Evolutionary conservation across 1,140 invertebrate species (phyloP), one percentile per base, ranked within the genome.

Genomic region (Eumaeus atala): DNA sequence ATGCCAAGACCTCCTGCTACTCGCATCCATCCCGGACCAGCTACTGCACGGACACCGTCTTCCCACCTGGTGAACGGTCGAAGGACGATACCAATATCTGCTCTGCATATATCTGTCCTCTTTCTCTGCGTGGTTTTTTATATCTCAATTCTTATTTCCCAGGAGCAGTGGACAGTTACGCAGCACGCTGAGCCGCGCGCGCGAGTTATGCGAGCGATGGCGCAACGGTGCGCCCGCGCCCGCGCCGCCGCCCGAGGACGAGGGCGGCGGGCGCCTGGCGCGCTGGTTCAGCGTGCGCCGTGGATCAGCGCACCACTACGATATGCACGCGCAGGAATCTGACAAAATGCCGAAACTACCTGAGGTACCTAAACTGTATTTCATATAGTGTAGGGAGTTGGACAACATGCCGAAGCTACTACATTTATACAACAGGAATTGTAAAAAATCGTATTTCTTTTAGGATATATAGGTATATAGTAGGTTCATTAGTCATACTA

Each of bases 221-320:
- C 90, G 92, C 47, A 87, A 83, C 63, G 88, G 89, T 72, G 91
- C 64, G 1, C 59, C 80, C 12, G 79, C 77, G 21, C 80, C 84
- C 6, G 73, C 78, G 16, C 83, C 84, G 14, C 88, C 91, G 3
- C 87, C 91, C 38, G 92, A 93, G 48, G 87, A 91, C 52, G 85
- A 88, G 51, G 89, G 90, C 10, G 92, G 93, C 36, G 93, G 93
- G 9, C 83, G 92, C 28, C 88, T 96, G 1, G 92, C 93, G 9
- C 88, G 95, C 60, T 95, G 94, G 94, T 96, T 95, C 87, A 95
- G 94, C 62, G 93, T 95, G 44, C 86, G 94, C 9, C 89, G 94
- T 54, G 93, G 93, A 37, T 94, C 93, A 38, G 89, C 91, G n/a
- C 93, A 94, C 75, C 92, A 95, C 58, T 93, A 95, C 75, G 93